Percentiles rank a stretch among this genome's conserved stretches.
phyloP scores from a whole-genome alignment of 2,113 vertebrate genomes.

The Vireo altiloquus region DNA sequence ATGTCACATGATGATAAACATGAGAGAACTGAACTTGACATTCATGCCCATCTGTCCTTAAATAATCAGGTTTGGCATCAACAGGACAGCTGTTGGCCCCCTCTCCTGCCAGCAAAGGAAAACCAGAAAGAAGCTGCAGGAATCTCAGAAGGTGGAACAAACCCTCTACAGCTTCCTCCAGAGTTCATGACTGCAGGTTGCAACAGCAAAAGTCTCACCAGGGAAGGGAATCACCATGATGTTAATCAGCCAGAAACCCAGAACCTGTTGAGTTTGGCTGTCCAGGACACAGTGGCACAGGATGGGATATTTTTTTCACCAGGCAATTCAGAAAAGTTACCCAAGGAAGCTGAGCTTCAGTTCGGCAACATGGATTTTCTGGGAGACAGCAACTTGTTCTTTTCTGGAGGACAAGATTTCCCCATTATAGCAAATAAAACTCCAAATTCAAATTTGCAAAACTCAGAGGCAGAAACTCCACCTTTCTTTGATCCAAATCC shows the following conservation, averaged over 20 bases:
- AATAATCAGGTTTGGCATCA: background rate
- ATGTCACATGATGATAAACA: fast-evolving
- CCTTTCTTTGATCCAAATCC: background rate
- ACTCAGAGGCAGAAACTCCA: background rate
- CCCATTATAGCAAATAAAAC: background rate
- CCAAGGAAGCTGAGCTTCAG: background rate
- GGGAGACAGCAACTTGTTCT: background rate
- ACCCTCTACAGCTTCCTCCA: background rate
- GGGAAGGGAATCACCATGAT: background rate
- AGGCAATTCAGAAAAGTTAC: background rate
- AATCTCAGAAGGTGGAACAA: background rate
- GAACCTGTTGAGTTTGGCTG: background rate
- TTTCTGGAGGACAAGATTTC: background rate
- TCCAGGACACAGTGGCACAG: background rate
- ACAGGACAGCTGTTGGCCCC: background rate
- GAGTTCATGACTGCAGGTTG: background rate
- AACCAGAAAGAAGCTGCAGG: background rate
- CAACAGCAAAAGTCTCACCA: background rate
- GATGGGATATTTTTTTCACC: background rate
- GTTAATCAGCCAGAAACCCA: background rate
- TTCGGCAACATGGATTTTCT: background rate
- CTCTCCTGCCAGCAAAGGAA: background rate
- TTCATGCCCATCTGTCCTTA: background rate
- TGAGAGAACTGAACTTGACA: background rate
- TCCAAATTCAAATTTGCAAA: background rate